Conservation (phyloP, 2,888 invertebrate genomes). For the Pegoplata infirma region DNA sequence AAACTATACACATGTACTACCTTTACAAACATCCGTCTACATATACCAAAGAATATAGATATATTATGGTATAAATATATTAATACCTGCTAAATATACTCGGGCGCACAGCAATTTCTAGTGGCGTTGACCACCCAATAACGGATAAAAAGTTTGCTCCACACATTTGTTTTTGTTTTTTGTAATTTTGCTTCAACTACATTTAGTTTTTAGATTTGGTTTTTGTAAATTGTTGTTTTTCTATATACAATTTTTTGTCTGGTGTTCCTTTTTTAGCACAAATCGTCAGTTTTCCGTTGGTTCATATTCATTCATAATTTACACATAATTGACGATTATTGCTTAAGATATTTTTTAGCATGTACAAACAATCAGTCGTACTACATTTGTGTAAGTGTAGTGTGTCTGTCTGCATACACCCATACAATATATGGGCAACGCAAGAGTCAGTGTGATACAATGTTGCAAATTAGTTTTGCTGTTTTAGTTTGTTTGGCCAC, state of each 20-base stretch:
- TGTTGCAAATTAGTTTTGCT: slow-evolving; percentile 40
- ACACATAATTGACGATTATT: slow-evolving; percentile 57
- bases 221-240: slow-evolving; percentile 23
- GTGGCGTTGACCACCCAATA: slow-evolving; percentile 53
- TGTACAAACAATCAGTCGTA: slow-evolving; percentile 11
- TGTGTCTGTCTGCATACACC: not conserved
- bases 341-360: slow-evolving; percentile 52
- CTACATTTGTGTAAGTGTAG: slow-evolving; percentile 3
- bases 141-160: slow-evolving; percentile 53
- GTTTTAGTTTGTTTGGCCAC: slow-evolving; percentile 14
- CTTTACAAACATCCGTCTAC: not conserved
- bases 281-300: slow-evolving; percentile 43
- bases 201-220: slow-evolving; percentile 23
- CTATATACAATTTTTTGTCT: slow-evolving; percentile 24
- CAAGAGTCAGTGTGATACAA: slow-evolving; percentile 9
- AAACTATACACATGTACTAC: too few species aligned
- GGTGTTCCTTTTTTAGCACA: slow-evolving; percentile 47
- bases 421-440: not conserved
- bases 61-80: not conserved
- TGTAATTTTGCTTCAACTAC: not conserved
- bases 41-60: not conserved
- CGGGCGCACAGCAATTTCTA: slow-evolving; percentile 9
- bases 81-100: not conserved
- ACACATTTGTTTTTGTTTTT: not conserved
- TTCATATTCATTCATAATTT: slow-evolving; percentile 57